Conservation (phyloP, 2,113 vertebrate species). For the Ochotona curzoniae region DNA sequence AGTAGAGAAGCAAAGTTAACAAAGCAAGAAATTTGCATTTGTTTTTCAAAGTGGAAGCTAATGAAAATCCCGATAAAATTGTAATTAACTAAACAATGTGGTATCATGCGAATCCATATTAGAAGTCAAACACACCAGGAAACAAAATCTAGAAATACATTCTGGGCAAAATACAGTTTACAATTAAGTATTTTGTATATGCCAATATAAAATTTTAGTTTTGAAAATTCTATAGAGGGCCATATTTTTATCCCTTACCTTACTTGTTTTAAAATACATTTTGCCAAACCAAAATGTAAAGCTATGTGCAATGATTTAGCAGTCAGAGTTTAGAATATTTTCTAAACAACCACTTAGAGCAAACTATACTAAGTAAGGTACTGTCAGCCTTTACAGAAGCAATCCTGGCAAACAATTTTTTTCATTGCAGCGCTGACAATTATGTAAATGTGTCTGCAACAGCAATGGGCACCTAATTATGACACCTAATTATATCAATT, state of each 20-base stretch:
- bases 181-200: neutral
- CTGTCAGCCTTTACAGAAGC: conserved; percentile 81
- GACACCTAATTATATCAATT: conserved; percentile 87
- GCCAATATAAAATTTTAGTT: neutral
- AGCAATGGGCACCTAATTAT: conserved; percentile 88
- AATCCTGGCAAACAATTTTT: conserved; percentile 86
- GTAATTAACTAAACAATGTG: neutral
- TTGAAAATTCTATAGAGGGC: neutral
- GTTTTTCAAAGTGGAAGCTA: neutral
- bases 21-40: neutral
- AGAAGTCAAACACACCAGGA: neutral
- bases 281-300: conserved; percentile 63
- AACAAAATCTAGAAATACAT: neutral
- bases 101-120: neutral
- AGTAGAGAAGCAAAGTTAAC: neutral
- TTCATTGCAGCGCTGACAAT: conserved; percentile 85
- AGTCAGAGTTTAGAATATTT: conserved; percentile 84
- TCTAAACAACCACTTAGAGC: conserved; percentile 84
- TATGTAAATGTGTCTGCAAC: conserved; percentile 86
- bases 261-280: conserved; percentile 22
- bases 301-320: conserved; percentile 65
- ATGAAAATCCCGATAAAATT: neutral
- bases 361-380: conserved; percentile 79
- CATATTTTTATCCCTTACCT: conserved; percentile 46
- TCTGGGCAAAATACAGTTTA: neutral